Evolutionary conservation across 2,797 vertebrate genomes (phyloP).

Genomic region (Coregonus sp.): DNA sequence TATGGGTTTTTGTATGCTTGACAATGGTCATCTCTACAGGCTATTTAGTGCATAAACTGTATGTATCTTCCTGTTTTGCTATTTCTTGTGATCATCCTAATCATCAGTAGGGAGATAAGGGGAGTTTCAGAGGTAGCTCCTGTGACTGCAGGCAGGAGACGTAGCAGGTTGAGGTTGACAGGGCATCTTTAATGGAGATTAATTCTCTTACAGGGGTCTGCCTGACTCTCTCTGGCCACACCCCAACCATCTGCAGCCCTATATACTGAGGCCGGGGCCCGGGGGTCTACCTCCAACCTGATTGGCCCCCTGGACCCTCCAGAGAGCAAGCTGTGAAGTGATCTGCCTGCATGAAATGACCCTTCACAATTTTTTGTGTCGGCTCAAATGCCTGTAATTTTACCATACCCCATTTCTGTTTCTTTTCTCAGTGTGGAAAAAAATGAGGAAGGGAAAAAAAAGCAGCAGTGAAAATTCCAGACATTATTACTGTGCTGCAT

Average conservation of each 20-base stretch:
- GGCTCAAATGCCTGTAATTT: conserved; percentile 69
- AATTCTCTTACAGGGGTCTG: conserved; percentile 62
- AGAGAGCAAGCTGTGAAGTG: conserved; percentile 72
- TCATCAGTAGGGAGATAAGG: conserved; percentile 4
- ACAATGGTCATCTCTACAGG: not conserved
- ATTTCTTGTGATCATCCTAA: not conserved
- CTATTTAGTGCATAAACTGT: no score
- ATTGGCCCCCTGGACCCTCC: conserved; percentile 63
- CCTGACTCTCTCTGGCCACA: conserved; percentile 51
- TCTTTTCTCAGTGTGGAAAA: conserved; percentile 30
- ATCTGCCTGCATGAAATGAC: conserved; percentile 64
- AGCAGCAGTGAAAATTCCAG: conserved; percentile 66
- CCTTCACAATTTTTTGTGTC: conserved; percentile 56
- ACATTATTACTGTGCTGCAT: conserved; percentile 61
- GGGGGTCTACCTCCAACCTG: conserved; percentile 53
- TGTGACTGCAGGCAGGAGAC: not conserved
- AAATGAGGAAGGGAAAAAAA: conserved; percentile 28
- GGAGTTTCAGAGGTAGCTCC: not conserved
- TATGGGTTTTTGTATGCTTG: no score
- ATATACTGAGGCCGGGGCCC: conserved; percentile 43
- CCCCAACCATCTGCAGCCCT: conserved; percentile 69
- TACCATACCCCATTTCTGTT: conserved; percentile 46
- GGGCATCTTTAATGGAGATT: conserved; percentile 71
- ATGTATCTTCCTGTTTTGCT: not conserved
- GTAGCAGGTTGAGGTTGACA: conserved; percentile 44